Evolutionary conservation across 2,797 vertebrate genomes (phyloP).

Genomic region (Sebastes aleutianus): DNA sequence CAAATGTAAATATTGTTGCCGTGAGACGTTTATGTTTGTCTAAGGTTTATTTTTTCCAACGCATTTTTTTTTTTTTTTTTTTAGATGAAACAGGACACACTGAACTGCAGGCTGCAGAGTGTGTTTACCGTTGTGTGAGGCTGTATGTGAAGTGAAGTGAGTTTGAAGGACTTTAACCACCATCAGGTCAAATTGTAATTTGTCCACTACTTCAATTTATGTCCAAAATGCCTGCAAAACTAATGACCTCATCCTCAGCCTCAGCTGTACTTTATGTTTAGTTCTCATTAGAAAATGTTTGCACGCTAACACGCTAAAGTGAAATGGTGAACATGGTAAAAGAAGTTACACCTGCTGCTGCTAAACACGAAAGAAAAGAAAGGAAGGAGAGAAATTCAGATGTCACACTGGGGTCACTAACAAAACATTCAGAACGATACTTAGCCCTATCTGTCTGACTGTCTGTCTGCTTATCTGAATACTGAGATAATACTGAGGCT

Average conservation of each 20-base stretch:
- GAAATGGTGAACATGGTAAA: background rate
- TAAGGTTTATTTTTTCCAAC: no score
- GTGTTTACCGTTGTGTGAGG: no score
- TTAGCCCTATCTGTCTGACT: background rate
- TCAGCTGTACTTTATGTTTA: no score
- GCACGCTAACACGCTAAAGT: background rate
- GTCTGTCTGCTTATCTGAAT: slow-evolving; percentile 15
- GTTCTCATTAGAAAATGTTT: background rate
- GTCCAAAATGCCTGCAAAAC: background rate
- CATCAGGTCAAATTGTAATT: background rate
- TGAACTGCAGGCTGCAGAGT: no score
- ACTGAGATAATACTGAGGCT: slow-evolving; percentile 22
- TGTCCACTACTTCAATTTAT: background rate
- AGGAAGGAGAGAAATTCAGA: background rate
- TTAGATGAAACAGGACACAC: no score
- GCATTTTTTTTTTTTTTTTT: no score
- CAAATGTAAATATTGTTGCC: no score
- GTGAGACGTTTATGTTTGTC: no score
- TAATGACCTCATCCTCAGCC: background rate
- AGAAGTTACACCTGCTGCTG: no score
- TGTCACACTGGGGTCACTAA: background rate
- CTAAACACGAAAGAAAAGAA: background rate
- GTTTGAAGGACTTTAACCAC: no score
- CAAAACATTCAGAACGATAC: background rate
- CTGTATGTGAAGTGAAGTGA: no score